These are phyloP conservation scores for Cladopsammia gracilis DNA, from an alignment of 64 coral and sea anemone genomes.

Conservation along the genomic window DNA sequence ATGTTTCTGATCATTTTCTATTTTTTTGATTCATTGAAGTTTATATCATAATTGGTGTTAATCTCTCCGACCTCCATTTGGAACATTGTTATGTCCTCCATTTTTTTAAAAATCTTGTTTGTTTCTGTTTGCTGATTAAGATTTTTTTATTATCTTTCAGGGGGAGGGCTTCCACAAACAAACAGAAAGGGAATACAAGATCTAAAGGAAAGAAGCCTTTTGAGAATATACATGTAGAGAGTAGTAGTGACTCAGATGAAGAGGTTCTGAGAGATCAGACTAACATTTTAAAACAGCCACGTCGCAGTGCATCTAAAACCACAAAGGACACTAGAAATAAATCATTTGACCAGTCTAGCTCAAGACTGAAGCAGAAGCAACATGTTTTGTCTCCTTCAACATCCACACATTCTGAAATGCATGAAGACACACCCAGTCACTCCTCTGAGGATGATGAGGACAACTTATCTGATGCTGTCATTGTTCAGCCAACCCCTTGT, in stretches of 20 bases:
- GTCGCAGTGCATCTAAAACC: not conserved
- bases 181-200: not conserved
- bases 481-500: conserved; percentile 26
- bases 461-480: not conserved
- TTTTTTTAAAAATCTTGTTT: too few relatives aligned
- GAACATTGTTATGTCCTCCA: too few relatives aligned
- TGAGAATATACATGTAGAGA: conserved; percentile 1
- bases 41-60: too few relatives aligned
- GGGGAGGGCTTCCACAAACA: not conserved
- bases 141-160: not conserved
- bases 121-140: too few relatives aligned
- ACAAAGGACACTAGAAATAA: not conserved
- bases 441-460: not conserved
- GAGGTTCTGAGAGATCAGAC: not conserved
- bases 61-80: too few relatives aligned
- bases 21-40: too few relatives aligned
- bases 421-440: not conserved
- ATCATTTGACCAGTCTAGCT: not conserved
- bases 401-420: not conserved
- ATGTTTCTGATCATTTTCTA: too few relatives aligned
- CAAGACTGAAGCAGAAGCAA: not conserved
- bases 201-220: conserved; percentile 1
- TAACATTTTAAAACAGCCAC: not conserved
- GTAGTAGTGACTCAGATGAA: conserved; percentile 48
- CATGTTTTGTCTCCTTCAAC: not conserved